Percentiles rank a stretch among this genome's conserved stretches.
Evolutionary conservation across 2,888 invertebrate species (phyloP).

Genomic region (Neoitamus cyanurus): DNA sequence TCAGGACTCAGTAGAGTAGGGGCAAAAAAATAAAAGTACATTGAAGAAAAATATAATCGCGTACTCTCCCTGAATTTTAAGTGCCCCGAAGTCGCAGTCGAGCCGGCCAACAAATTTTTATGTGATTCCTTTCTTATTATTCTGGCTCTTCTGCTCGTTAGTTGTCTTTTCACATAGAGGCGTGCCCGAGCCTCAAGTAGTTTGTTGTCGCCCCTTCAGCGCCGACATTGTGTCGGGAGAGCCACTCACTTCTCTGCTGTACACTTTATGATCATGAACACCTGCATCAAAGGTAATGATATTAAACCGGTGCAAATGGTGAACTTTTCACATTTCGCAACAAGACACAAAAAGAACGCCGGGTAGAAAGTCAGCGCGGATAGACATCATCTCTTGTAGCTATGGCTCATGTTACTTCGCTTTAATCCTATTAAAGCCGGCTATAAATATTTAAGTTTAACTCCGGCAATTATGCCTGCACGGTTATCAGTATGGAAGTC

Average conservation of each 20-base stretch:
- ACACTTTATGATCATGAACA: slow-evolving; percentile 24
- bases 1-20: not conserved
- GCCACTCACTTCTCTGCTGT: not conserved
- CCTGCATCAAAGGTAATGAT: slow-evolving; percentile 24
- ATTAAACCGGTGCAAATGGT: slow-evolving; percentile 32
- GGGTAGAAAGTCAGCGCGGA: slow-evolving; percentile 13
- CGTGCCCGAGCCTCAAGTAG: not conserved
- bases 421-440: slow-evolving; percentile 4
- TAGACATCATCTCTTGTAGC: slow-evolving; percentile 5
- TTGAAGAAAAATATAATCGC: slow-evolving; percentile 19
- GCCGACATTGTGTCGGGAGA: not conserved
- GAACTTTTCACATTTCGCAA: slow-evolving; percentile 17
- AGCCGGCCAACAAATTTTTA: slow-evolving; percentile 3
- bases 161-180: not conserved
- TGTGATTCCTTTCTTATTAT: slow-evolving; percentile 7
- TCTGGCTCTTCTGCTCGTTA: slow-evolving; percentile 12
- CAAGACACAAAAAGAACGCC: not conserved
- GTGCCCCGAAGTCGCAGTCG: not conserved
- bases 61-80: slow-evolving; percentile 36
- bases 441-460: slow-evolving; percentile 27
- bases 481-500: slow-evolving; percentile 19
- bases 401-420: not conserved
- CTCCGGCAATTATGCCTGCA: slow-evolving; percentile 5
- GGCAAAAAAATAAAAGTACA: not conserved
- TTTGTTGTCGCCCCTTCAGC: slow-evolving; percentile 10